Base-by-base conservation (phyloP, 2,888 invertebrate genomes). In the Standfussiana lucernea region DNA sequence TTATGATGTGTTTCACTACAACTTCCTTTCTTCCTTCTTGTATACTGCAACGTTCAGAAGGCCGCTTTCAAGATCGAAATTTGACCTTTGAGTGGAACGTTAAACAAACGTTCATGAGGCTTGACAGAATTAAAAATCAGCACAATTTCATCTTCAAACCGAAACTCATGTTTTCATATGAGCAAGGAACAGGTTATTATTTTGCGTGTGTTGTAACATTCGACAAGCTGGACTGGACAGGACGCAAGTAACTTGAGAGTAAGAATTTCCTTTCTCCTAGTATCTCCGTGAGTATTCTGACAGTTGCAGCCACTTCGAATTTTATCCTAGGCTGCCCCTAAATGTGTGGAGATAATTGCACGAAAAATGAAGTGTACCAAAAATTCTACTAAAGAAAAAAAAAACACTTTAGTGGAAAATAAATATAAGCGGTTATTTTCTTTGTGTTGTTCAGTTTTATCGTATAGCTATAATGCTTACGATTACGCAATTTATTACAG, bases 401-500 rank as follows among this genome's bases (percentile, higher is more conserved):
- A 15, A 10, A 15, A 10, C 3, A 1, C 4, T 28, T 62, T 18
- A 1, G 24, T 3, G 0, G 7, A 62, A 65, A 35, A 24, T 28
- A 28, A 71, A 37, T 1, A 45, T 28, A 45, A 65, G 61, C 21
- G 32, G 21, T 62, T 50, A 37, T 37, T 66, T 78, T 59, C 24
- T 50, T 56, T 42, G 24, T 64, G 15, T 37, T 15, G 37, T 37
- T 10, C 45, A 47, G 47, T 45, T 40, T 67, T 80, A 81, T 77
- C 61, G 10, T 15, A n/a, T 28, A 53, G 15, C 21, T 15, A 42
- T 45, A 61, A 82, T 70, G 18, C 24, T 67, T 53, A 24, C n/a
- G 28, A 77, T 64, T 42, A 72, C 72, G 85, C 59, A 56, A 32
- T 80, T 85, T 85, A 83, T 71, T 28, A 37, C 61, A 1, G n/a